Conservation (phyloP, 2,113 vertebrate species). For the Brienomyrus longianalis region DNA sequence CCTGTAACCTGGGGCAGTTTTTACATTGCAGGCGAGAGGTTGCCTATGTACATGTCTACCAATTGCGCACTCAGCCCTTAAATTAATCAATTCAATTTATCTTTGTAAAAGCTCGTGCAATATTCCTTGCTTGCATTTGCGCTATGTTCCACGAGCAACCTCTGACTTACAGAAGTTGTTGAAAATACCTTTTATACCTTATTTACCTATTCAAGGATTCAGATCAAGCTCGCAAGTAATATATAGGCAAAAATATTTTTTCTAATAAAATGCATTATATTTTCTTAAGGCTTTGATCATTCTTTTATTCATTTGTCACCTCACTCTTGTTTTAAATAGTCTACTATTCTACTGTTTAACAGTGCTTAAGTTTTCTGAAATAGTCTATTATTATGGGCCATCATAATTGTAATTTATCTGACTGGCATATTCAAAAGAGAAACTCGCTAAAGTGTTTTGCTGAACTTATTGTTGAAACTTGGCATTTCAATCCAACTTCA, state of each 20-base stretch:
- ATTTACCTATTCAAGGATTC: conserved; percentile 1
- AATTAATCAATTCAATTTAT: conserved; percentile 59
- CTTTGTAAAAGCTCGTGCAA: conserved; percentile 44
- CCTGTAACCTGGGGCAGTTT: conserved; percentile 49
- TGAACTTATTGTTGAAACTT: neutral
- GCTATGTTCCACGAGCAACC: conserved; percentile 14
- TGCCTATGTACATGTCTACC: conserved; percentile 45
- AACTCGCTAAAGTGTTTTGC: neutral
- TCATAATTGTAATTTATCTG: neutral
- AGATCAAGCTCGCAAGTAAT: neutral
- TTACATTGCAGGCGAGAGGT: conserved; percentile 45
- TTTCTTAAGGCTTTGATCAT: neutral
- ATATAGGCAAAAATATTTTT: neutral
- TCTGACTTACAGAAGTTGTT: conserved; percentile 12
- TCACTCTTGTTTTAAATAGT: neutral
- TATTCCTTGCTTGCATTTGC: conserved; percentile 25
- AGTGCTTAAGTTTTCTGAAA: neutral
- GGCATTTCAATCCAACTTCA: neutral
- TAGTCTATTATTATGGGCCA: neutral
- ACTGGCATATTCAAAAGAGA: neutral
- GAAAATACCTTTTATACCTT: neutral
- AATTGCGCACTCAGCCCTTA: conserved; percentile 47
- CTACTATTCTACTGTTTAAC: neutral
- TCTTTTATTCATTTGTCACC: neutral
- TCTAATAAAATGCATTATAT: neutral